A percentile compares a stretch with the other conserved stretches of the same genome.
These are phyloP conservation scores for Falco concolor DNA, from an alignment of 2,797 vertebrate species.

Conservation along the genomic window DNA sequence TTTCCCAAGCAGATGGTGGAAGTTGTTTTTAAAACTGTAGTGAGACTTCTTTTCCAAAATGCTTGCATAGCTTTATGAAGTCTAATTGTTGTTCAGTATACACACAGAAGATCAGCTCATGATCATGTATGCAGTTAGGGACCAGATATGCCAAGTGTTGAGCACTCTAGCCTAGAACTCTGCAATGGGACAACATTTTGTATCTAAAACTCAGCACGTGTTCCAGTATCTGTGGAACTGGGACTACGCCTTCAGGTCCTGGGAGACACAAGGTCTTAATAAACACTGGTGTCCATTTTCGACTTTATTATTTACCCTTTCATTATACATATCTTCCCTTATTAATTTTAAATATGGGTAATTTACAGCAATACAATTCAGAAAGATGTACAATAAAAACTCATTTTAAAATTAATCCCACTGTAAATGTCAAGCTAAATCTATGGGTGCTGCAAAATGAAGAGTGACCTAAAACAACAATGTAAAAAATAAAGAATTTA, in stretches of 20 bases:
- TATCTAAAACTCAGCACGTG: background rate
- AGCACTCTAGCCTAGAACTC: background rate
- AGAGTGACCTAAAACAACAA: background rate
- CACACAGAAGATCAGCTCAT: background rate
- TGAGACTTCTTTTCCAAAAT: constrained; percentile 61
- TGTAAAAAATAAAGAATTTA: background rate
- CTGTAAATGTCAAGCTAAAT: background rate
- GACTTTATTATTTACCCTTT: background rate
- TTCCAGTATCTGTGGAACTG: background rate
- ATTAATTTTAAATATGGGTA: background rate
- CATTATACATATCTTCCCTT: background rate
- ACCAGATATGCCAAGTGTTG: background rate
- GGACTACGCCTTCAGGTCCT: background rate
- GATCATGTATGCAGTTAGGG: background rate
- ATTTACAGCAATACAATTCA: background rate
- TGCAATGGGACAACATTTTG: background rate
- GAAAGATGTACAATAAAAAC: background rate
- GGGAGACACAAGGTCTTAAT: background rate
- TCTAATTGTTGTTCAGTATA: constrained; percentile 28
- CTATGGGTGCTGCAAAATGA: background rate
- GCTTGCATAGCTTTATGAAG: constrained; percentile 45
- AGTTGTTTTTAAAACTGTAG: constrained; percentile 55
- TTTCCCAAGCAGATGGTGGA: constrained; percentile 68
- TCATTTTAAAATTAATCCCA: background rate
- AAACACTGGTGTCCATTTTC: background rate